Conservation (phyloP, 2,888 invertebrate genomes). For the Meiosimyza platycephala region DNA sequence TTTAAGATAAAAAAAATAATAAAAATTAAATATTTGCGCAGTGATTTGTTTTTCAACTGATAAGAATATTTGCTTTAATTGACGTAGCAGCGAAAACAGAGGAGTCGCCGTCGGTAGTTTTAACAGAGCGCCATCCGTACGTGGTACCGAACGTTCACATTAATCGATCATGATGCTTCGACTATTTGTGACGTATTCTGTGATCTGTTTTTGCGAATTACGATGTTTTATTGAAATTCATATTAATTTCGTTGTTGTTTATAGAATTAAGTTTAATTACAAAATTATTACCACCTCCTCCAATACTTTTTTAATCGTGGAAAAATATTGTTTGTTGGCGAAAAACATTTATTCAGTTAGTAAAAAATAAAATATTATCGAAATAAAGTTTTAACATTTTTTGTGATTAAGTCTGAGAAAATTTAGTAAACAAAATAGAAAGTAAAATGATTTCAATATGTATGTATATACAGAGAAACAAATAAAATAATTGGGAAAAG, state of each 20-base stretch:
- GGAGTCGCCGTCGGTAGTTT: slow-evolving; percentile 10
- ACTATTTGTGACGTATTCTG: slow-evolving; percentile 9
- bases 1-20: slow-evolving; percentile 11
- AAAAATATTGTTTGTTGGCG: no score
- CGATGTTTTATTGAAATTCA: no score
- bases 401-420: no score
- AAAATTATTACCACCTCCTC: not conserved
- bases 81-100: not conserved
- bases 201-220: slow-evolving; percentile 18
- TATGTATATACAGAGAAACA: no score
- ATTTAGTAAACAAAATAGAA: no score
- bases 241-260: no score
- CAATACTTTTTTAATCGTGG: no score
- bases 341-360: no score
- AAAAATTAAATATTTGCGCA: slow-evolving; percentile 24
- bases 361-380: no score
- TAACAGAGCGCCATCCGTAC: slow-evolving; percentile 8
- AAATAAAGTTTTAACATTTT: no score
- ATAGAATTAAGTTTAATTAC: not conserved
- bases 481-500: no score
- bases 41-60: slow-evolving; percentile 15
- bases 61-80: slow-evolving; percentile 19
- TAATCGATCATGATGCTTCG: not conserved
- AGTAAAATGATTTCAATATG: no score
- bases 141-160: slow-evolving; percentile 15